phyloP scores from a whole-genome alignment of 2,797 vertebrate species.

The Acrocephalus scirpaceus region DNA sequence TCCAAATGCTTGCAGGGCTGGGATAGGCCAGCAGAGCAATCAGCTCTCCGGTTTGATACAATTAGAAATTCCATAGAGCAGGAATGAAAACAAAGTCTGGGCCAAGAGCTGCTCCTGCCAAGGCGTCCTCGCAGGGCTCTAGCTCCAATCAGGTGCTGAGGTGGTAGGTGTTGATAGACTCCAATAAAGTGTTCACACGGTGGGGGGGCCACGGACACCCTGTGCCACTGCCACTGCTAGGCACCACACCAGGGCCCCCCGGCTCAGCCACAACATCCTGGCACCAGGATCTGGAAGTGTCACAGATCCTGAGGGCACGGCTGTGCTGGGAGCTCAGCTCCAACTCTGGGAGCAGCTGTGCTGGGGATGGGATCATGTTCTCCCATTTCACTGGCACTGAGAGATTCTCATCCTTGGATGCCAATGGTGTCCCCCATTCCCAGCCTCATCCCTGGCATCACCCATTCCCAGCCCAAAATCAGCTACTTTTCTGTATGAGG shows the following conservation, averaged over 20 bases:
- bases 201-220: not conserved
- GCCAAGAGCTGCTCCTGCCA: slow-evolving; percentile 11
- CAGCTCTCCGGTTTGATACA: not conserved
- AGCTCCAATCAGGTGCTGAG: not conserved
- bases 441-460: not conserved
- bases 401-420: not conserved
- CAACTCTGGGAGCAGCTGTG: not conserved
- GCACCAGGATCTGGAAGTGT: not conserved
- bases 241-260: fast-evolving
- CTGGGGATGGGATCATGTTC: not conserved
- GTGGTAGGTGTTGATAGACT: not conserved
- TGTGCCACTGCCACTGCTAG: not conserved
- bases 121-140: not conserved
- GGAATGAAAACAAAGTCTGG: not conserved
- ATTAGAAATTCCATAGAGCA: not conserved
- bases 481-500: not conserved
- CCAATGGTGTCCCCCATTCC: not conserved
- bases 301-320: fast-evolving
- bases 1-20: fast-evolving
- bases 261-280: not conserved
- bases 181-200: not conserved
- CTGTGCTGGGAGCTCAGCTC: fast-evolving
- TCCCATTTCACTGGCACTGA: not conserved
- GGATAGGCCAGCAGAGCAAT: not conserved
- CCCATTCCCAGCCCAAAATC: not conserved